phyloP scores from a whole-genome alignment of 1,140 invertebrate species.

The Drosophila parabipectinata region DNA sequence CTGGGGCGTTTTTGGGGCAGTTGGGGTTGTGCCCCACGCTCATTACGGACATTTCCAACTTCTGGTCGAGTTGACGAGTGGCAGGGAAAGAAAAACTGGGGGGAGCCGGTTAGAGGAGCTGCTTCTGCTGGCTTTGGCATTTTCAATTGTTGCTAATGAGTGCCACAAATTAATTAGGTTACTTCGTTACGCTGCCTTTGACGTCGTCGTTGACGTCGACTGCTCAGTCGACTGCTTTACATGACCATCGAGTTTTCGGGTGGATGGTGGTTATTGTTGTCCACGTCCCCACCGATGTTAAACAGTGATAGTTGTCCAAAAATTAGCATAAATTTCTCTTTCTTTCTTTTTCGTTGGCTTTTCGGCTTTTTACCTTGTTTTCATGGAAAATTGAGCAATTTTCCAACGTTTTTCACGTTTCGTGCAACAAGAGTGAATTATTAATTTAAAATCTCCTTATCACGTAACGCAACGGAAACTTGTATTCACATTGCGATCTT shows the following conservation, averaged over 20 bases:
- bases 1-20: not conserved
- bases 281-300: conserved; percentile 39
- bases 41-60: conserved; percentile 61
- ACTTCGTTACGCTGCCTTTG: conserved; percentile 76
- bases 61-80: conserved; percentile 54
- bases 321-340: conserved; percentile 81
- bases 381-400: conserved; percentile 81
- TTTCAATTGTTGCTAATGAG: conserved; percentile 82
- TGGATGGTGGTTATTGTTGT: conserved; percentile 2
- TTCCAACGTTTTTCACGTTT: conserved; percentile 65
- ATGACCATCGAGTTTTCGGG: conserved; percentile 38
- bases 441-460: conserved; percentile 70
- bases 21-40: conserved; percentile 29
- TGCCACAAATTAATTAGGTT: conserved; percentile 83
- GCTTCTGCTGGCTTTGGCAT: conserved; percentile 56
- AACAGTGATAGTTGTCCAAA: conserved; percentile 69
- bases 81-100: not conserved
- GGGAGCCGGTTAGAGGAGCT: conserved; percentile 23
- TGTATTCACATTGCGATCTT: conserved; percentile 49
- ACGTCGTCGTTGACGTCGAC: not conserved
- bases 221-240: conserved; percentile 13
- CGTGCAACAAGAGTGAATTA: conserved; percentile 44
- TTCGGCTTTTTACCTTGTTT: conserved; percentile 40
- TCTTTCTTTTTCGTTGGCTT: conserved; percentile 19
- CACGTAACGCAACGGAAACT: conserved; percentile 52